These are phyloP conservation scores for Neotoma lepida DNA, from an alignment of 2,113 vertebrate genomes.

Conservation along the genomic window DNA sequence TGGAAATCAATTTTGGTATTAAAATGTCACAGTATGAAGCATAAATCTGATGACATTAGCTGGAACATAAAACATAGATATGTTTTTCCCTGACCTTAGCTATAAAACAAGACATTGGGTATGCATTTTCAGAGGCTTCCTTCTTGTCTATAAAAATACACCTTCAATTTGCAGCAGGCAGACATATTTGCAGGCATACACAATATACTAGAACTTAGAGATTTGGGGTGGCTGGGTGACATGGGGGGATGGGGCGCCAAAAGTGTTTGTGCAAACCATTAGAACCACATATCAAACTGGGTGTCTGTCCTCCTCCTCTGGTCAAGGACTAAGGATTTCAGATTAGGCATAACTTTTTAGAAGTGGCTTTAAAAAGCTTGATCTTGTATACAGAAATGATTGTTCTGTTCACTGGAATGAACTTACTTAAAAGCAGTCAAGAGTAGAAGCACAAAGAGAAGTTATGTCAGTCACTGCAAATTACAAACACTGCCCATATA, in stretches of 20 bases:
- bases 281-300: slow-evolving; percentile 56
- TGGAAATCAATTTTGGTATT: slow-evolving; percentile 67
- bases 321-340: slow-evolving; percentile 44
- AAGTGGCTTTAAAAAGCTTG: slow-evolving; percentile 51
- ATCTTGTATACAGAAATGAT: slow-evolving; percentile 57
- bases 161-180: slow-evolving; percentile 66
- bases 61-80: slow-evolving; percentile 55
- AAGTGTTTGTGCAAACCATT: slow-evolving; percentile 49
- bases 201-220: slow-evolving; percentile 69
- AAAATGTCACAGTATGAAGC: slow-evolving; percentile 70
- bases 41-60: slow-evolving; percentile 52
- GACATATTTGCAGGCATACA: slow-evolving; percentile 66
- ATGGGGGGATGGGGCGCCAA: slow-evolving; percentile 41
- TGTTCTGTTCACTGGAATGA: slow-evolving; percentile 61
- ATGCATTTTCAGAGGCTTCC: slow-evolving; percentile 60
- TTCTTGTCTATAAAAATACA: slow-evolving; percentile 77
- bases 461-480: slow-evolving; percentile 42
- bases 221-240: slow-evolving; percentile 30
- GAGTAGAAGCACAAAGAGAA: slow-evolving; percentile 51
- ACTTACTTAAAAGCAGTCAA: slow-evolving; percentile 45
- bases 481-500: slow-evolving; percentile 55
- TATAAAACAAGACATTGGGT: slow-evolving; percentile 56
- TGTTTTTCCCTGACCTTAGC: slow-evolving; percentile 54
- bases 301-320: slow-evolving; percentile 31
- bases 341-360: slow-evolving; percentile 51